phyloP scores from a whole-genome alignment of 2,797 vertebrate genomes.

The Amblyraja radiata region DNA sequence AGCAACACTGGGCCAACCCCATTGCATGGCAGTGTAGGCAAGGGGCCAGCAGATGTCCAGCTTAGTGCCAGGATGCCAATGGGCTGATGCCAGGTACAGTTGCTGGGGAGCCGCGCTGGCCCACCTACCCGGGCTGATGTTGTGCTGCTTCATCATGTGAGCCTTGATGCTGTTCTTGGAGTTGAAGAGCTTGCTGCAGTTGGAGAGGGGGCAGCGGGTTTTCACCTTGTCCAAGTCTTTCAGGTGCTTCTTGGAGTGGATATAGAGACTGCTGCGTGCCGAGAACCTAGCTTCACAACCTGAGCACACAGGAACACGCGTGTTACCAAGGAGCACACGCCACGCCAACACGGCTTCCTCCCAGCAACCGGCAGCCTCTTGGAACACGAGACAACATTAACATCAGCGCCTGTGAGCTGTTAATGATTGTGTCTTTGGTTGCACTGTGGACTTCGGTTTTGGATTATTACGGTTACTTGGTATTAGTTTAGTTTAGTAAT shows the following conservation, averaged over 20 bases:
- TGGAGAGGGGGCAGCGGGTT: conserved; percentile 79
- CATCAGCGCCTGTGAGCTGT: too few species aligned
- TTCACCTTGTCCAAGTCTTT: conserved; percentile 74
- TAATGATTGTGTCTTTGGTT: too few species aligned
- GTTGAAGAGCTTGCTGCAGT: conserved; percentile 84
- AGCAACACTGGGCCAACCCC: too few species aligned
- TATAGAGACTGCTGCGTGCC: conserved; percentile 92
- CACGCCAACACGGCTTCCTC: not conserved
- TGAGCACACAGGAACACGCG: conserved; percentile 46
- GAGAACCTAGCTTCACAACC: conserved; percentile 93
- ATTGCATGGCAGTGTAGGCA: too few species aligned
- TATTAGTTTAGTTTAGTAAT: too few species aligned
- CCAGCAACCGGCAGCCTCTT: not conserved
- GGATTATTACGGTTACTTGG: too few species aligned
- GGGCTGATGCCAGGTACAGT: not conserved
- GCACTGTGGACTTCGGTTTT: too few species aligned
- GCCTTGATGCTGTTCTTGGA: conserved; percentile 91
- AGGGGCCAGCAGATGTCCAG: too few species aligned
- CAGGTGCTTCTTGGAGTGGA: conserved; percentile 94
- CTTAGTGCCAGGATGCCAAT: not conserved
- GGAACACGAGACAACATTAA: too few species aligned
- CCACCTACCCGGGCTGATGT: conserved; percentile 70
- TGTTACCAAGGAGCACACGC: not conserved
- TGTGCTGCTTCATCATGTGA: conserved; percentile 88
- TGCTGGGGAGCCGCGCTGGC: not conserved